These are phyloP conservation scores for Trisateles emortualis DNA, from an alignment of 2,888 invertebrate genomes.

Conservation along the genomic window DNA sequence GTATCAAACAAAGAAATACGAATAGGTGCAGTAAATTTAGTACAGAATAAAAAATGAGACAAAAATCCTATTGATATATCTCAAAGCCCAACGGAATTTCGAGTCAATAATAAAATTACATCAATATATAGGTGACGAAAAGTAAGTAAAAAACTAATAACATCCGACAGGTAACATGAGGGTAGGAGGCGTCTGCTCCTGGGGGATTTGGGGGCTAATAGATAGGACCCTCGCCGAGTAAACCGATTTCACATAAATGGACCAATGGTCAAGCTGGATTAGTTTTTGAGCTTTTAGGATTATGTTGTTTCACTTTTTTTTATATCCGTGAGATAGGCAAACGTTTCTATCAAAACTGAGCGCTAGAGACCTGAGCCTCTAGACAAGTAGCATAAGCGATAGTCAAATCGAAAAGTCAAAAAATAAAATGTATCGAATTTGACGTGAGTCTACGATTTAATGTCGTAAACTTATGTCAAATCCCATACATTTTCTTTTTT, in stretches of 20 bases:
- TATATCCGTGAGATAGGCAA: too few species aligned
- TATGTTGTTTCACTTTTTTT: conserved; percentile 10
- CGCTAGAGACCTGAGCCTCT: too few species aligned
- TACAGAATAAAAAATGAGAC: neutral
- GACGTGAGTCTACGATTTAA: too few species aligned
- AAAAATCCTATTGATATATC: neutral
- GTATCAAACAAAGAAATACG: too few species aligned
- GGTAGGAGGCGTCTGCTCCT: conserved; percentile 21
- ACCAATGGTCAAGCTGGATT: conserved; percentile 47
- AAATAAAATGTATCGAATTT: too few species aligned
- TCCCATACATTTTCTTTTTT: too few species aligned
- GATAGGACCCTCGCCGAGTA: conserved; percentile 24
- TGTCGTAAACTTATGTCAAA: too few species aligned
- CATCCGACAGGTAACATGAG: conserved; percentile 44
- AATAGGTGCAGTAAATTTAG: too few species aligned
- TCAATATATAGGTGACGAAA: conserved; percentile 25
- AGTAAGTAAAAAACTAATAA: conserved; percentile 43
- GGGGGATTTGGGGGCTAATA: conserved; percentile 38
- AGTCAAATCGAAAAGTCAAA: too few species aligned
- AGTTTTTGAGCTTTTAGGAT: conserved; percentile 43
- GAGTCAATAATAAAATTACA: conserved; percentile 12
- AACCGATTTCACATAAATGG: conserved; percentile 47
- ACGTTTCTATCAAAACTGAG: too few species aligned
- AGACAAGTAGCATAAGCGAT: too few species aligned
- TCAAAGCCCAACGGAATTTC: neutral